Evolutionary conservation across 2,113 vertebrate species (phyloP).

Genomic region (Rissa tridactyla): DNA sequence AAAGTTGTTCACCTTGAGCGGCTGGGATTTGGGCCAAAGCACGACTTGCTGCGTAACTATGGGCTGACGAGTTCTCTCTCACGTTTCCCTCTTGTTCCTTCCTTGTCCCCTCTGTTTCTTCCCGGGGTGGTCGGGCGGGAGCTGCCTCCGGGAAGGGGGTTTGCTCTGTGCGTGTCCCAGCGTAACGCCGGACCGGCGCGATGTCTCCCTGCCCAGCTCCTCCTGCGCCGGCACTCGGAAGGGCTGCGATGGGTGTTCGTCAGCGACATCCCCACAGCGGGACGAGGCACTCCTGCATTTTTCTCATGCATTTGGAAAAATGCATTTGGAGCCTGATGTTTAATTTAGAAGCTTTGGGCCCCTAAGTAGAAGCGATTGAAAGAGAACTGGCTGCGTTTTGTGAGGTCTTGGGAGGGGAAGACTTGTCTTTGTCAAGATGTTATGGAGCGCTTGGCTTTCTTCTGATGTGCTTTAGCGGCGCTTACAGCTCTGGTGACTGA

Average conservation of each 20-base stretch:
- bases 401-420: background rate
- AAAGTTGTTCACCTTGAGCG: slow-evolving; percentile 38
- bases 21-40: slow-evolving; percentile 33
- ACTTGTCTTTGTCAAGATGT: background rate
- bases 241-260: accelerated
- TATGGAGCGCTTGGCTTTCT: background rate
- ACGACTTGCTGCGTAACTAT: background rate
- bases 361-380: background rate
- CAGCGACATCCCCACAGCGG: accelerated
- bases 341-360: background rate
- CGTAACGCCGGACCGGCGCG: background rate
- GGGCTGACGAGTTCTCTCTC: background rate
- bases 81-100: background rate
- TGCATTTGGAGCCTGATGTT: background rate
- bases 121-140: background rate
- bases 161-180: background rate
- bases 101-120: background rate
- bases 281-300: background rate
- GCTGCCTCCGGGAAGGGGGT: background rate
- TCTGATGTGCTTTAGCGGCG: background rate
- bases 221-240: background rate
- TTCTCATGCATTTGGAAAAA: background rate
- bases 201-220: background rate
- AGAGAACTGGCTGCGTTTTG: background rate
- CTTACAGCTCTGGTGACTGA: background rate